phyloP scores from a whole-genome alignment of 1,140 invertebrate genomes.

The Drosophila lowei region DNA sequence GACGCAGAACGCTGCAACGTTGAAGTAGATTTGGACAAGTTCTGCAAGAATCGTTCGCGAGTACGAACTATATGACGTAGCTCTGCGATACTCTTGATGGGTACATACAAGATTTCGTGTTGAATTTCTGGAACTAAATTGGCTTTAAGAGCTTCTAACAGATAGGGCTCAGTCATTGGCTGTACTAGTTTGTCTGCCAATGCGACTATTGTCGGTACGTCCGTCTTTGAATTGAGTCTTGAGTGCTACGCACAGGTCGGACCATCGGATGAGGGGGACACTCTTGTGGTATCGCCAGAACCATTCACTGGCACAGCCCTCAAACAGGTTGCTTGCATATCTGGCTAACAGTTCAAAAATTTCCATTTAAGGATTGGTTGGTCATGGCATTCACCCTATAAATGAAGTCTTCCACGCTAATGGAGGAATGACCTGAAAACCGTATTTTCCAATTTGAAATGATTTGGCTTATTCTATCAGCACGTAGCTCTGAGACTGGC shows the following conservation, averaged over 20 bases:
- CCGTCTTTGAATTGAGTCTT: constrained; percentile 1
- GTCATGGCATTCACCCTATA: too few relatives aligned
- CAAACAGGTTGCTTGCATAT: too few relatives aligned
- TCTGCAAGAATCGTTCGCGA: not conserved
- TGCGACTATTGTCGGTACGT: not conserved
- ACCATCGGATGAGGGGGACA: too few relatives aligned
- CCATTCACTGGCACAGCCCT: too few relatives aligned
- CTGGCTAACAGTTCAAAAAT: too few relatives aligned
- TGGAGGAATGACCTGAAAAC: too few relatives aligned
- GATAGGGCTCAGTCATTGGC: not conserved
- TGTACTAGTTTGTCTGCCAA: constrained; percentile 6
- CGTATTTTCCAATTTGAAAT: constrained; percentile 18
- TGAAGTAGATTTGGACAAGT: not conserved
- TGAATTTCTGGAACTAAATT: constrained; percentile 2
- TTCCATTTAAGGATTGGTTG: too few relatives aligned
- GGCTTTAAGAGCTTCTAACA: constrained; percentile 4
- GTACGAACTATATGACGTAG: constrained; percentile 5
- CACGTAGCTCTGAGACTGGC: not conserved
- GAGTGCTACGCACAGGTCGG: too few relatives aligned
- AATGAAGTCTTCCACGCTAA: too few relatives aligned
- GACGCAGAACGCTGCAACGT: too few relatives aligned
- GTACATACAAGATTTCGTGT: constrained; percentile 3
- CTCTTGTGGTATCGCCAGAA: too few relatives aligned
- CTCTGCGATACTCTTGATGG: not conserved
- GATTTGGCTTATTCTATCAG: constrained; percentile 18